These are phyloP conservation scores for Spinus olivaceus DNA, from an alignment of 2,797 vertebrate genomes.

Conservation along the genomic window DNA sequence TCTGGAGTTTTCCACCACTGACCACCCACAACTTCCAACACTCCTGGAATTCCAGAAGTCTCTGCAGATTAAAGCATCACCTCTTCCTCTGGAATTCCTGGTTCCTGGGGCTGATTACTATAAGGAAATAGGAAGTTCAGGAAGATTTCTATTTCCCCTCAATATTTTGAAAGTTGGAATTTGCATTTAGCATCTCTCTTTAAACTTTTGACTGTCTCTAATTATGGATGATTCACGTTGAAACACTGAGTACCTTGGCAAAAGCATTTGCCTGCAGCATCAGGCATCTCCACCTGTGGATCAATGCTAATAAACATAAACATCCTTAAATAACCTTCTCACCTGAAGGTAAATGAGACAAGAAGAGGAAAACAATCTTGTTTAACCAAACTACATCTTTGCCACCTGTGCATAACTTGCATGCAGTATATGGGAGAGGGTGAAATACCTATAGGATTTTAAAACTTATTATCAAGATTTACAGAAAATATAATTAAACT, in stretches of 20 bases:
- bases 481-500: background rate
- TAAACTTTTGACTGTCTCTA: background rate
- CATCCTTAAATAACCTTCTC: background rate
- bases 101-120: background rate
- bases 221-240: background rate
- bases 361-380: background rate
- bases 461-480: background rate
- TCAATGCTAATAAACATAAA: background rate
- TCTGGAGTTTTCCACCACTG: background rate
- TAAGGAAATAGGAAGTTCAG: background rate
- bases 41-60: background rate
- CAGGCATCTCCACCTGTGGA: background rate
- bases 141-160: background rate
- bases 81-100: background rate
- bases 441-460: fast-evolving
- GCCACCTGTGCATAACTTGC: background rate
- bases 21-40: fast-evolving
- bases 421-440: background rate
- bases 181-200: background rate
- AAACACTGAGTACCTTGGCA: background rate
- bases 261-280: background rate
- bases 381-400: background rate
- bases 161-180: background rate
- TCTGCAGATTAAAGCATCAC: background rate
- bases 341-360: background rate